These are phyloP conservation scores for Pseudomyrmex dendroicus DNA, from an alignment of 1,140 invertebrate species.

Conservation along the genomic window DNA sequence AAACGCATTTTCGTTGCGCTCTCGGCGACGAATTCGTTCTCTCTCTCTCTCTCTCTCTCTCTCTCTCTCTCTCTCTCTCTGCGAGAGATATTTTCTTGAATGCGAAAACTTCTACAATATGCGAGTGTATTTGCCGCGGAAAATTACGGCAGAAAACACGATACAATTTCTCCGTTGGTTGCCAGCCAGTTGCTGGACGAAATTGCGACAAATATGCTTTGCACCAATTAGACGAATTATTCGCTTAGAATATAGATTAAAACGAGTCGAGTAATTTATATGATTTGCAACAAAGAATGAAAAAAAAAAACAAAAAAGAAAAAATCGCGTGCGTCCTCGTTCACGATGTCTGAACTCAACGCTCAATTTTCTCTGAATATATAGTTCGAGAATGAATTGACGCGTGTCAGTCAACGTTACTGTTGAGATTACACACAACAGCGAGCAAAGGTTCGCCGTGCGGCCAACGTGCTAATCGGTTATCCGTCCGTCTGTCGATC, in stretches of 20 bases:
- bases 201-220: neutral
- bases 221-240: neutral
- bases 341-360: no score
- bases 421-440: constrained; percentile 12
- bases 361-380: constrained; percentile 15
- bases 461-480: neutral
- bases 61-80: no score
- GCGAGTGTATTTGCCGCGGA: neutral
- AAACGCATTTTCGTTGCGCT: constrained; percentile 51
- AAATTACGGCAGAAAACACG: constrained; percentile 34
- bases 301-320: neutral
- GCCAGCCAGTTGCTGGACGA: neutral
- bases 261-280: neutral
- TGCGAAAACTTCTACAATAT: constrained; percentile 36
- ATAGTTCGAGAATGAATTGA: constrained; percentile 9
- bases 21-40: constrained; percentile 12
- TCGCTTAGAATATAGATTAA: neutral
- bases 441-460: neutral
- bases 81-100: constrained; percentile 44
- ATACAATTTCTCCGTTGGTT: constrained; percentile 32
- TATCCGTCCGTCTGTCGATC: constrained; percentile 10
- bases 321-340: no score
- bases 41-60: no score
- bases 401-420: neutral
- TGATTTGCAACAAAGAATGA: neutral